phyloP scores from a whole-genome alignment of 53 echinoderm and acorn worm species.

The Mesocentrotus franciscanus region DNA sequence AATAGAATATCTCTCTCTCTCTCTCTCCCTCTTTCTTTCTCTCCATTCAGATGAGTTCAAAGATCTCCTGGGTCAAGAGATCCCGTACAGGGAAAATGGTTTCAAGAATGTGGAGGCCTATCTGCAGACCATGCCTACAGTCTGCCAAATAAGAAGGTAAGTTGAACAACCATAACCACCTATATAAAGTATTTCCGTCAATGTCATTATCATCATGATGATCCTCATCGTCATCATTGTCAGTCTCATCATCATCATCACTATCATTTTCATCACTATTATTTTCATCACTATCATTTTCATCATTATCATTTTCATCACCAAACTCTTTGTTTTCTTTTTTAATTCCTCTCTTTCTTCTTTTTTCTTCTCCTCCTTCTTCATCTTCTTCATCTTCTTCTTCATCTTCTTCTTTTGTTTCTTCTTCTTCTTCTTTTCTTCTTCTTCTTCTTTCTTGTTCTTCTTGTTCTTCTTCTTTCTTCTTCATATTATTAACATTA shows the following conservation, averaged over 20 bases:
- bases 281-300: neutral
- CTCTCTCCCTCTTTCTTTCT: neutral
- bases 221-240: too few relatives aligned
- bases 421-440: too few relatives aligned
- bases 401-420: too few relatives aligned
- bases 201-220: too few relatives aligned
- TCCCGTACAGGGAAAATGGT: slow-evolving; percentile 44
- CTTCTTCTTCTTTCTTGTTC: too few relatives aligned
- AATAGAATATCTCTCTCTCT: too few relatives aligned
- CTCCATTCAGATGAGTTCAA: slow-evolving; percentile 46
- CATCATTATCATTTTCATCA: neutral
- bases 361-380: too few relatives aligned
- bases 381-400: too few relatives aligned
- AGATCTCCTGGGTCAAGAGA: slow-evolving; percentile 48
- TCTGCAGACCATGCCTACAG: slow-evolving; percentile 44
- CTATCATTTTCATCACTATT: neutral
- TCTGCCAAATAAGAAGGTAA: slow-evolving; percentile 43
- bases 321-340: too few relatives aligned
- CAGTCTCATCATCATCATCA: neutral
- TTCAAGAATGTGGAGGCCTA: slow-evolving; percentile 47
- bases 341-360: too few relatives aligned
- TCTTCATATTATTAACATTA: too few relatives aligned
- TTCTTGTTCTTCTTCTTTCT: too few relatives aligned
- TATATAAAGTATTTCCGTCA: neutral
- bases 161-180: neutral